Percentiles rank a stretch among this genome's conserved stretches.
Conservation (phyloP, 1,140 invertebrate species). For the Araneus ventricosus region DNA sequence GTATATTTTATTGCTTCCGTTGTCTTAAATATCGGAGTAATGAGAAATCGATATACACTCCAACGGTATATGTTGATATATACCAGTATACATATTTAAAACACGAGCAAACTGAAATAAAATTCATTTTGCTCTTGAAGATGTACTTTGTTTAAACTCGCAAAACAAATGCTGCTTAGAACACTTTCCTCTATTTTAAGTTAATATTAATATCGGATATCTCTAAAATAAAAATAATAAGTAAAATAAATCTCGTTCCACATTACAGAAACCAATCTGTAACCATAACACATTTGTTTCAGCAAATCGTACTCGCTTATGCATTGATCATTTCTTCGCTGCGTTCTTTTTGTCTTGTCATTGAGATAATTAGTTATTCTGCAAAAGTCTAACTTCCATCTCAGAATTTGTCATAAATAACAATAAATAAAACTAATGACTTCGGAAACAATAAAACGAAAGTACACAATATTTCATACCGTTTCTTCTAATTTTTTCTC, state of each 20-base stretch:
- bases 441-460: conserved; percentile 24
- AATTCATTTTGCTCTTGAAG: too few relatives aligned
- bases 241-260: neutral
- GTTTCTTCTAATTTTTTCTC: neutral
- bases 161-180: too few relatives aligned
- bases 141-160: too few relatives aligned
- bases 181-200: too few relatives aligned
- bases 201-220: too few relatives aligned
- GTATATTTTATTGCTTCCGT: too few relatives aligned
- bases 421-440: conserved; percentile 57
- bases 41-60: too few relatives aligned
- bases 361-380: conserved; percentile 21
- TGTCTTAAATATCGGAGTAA: too few relatives aligned
- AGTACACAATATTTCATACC: conserved; percentile 12
- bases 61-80: too few relatives aligned
- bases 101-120: too few relatives aligned
- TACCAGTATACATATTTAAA: too few relatives aligned
- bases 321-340: neutral
- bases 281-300: neutral
- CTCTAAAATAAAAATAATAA: too few relatives aligned
- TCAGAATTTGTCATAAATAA: neutral
- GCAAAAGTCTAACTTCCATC: neutral
- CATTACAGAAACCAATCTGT: neutral
- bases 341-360: neutral
- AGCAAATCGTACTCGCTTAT: neutral